Base-by-base conservation (phyloP, 2,797 vertebrate genomes). In the Cryptoblepharus egeriae region DNA sequence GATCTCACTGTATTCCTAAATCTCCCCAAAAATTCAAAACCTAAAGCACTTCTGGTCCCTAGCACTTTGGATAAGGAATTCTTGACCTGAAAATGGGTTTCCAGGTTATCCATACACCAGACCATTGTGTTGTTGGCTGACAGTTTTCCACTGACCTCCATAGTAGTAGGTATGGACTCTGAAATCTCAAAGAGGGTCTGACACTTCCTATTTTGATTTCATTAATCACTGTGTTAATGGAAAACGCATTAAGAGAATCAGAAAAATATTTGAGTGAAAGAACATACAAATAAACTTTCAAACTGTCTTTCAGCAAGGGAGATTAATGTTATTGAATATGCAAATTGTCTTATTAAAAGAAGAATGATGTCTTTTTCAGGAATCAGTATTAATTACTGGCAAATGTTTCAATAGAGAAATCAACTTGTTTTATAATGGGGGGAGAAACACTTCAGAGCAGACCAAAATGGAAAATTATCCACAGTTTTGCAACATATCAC, bases 281-380 rank as follows among this genome's bases (percentile, higher is more conserved):
- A 91, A 87, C 76, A 83, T 69, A 93, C 84, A 94, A 94, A 94
- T 88, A 95, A 94, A 94, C 80, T 94, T 94, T 85, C 86, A 86
- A 93, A 90, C 61, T 87, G 87, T 88, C 84, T 91, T 92, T 92
- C 87, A 89, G 81, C 60, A 87, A 90, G 81, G 58, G 83, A 92
- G 63, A 77, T 77, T 93, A 67, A 90, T 93, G 85, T 94, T 91
- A 90, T 64, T 88, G 82, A 93, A 90, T 88, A 93, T 91, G 90
- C 78, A 94, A 94, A 95, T 90, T 89, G 64, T 80, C 87, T 89
- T 94, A 93, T 91, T 94, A 92, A 93, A 95, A 91, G 83, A 95
- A 94, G 88, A 94, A 92, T 92, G 77, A 89, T 86, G 81, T 77
- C 73, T 93, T 94, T 91, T 93, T 92, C 88, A 90, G 90, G 87